Evolutionary conservation across 1,140 invertebrate species (phyloP), one percentile per base, ranked within the genome.

Genomic region (Aethina tumida): DNA sequence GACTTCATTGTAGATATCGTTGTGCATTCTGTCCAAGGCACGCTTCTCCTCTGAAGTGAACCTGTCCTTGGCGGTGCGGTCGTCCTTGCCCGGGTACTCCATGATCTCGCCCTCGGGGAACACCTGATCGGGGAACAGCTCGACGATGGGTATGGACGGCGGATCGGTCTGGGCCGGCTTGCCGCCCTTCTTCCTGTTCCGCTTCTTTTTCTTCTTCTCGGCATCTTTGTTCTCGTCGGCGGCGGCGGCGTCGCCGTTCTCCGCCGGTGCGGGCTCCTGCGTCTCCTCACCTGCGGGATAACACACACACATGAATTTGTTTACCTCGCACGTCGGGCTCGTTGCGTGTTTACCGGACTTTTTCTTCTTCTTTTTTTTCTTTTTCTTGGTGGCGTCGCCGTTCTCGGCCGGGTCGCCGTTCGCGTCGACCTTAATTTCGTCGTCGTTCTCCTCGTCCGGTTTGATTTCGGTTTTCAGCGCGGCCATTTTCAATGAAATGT

Each of bases 1-100:
- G 18, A 96, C 80, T 67, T 98, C 93, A 57, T 92, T 86, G 57
- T 97, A 98, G 47, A 93, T 83, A 52, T 97, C 89, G 60, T 79
- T 79, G 42, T 85, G 80, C 65, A 82, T 73, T 57, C 80, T 68
- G 58, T 89, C 84, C 9, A 86, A 58, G 3, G 81, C 78, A 53
- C 81, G 76, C 53, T 94, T 95, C 57, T 98, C 96, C 63, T 96
- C 93, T 55, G 77, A 84, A 0, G 81, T 80, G 50, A 89, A 87
- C 19, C 93, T 73, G 56, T 96, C 79, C 53, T 82, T 87, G 2
- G 90, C 91, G 28, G 79, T 91, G 51, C 78, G 76, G 41, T 87
- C 84, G 64, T 89, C 84, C 10, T 73, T 66, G 4, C 69, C 70
- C 4, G 73, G 65, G 68, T 90, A 81, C 32, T 86, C 77, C 69